Conservation (phyloP, 2,113 vertebrate species). For the Campylomormyrus tamandua region DNA sequence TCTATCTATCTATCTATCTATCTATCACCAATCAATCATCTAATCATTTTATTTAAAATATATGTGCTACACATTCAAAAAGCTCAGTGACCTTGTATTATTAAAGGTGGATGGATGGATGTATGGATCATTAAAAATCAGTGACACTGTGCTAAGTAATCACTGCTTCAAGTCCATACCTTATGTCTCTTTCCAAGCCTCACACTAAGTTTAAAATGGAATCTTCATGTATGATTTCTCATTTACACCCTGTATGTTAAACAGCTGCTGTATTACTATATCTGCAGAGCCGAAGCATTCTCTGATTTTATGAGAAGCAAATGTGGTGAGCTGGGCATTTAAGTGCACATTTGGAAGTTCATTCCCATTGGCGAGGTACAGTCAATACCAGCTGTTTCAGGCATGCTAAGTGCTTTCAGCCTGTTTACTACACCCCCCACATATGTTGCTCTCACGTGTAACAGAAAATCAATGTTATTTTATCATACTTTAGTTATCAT, state of each 20-base stretch:
- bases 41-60: background rate
- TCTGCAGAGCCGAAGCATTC: background rate
- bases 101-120: background rate
- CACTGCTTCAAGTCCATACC: background rate
- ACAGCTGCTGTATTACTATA: background rate
- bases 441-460: background rate
- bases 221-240: background rate
- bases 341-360: background rate
- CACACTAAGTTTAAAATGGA: background rate
- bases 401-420: background rate
- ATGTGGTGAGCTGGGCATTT: background rate
- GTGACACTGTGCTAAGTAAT: background rate
- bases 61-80: background rate
- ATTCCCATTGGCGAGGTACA: background rate
- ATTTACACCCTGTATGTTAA: background rate
- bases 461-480: background rate
- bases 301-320: background rate
- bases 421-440: background rate
- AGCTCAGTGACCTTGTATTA: background rate
- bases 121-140: background rate
- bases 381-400: background rate
- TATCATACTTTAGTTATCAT: background rate
- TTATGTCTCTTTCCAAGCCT: background rate
- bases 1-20: no score
- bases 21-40: no score